Evolutionary conservation across 2,113 vertebrate genomes (phyloP).

Genomic region (Nerophis ophidion): DNA sequence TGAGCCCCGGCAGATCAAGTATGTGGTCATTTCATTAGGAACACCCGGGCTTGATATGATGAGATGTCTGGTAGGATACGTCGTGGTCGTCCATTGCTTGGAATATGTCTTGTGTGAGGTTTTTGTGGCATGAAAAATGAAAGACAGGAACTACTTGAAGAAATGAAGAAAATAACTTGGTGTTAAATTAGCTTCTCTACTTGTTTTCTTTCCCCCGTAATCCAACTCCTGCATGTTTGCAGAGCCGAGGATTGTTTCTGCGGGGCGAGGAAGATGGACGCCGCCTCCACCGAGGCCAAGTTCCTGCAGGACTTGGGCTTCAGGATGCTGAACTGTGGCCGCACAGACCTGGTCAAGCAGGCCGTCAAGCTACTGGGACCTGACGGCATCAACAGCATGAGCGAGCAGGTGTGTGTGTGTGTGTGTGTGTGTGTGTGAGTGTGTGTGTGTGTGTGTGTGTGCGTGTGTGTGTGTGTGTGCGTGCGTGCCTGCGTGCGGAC

Average conservation of each 20-base stretch:
- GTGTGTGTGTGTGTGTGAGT: no score
- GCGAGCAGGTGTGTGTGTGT: conserved; percentile 79
- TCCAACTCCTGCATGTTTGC: not conserved
- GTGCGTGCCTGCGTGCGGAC: no score
- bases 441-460: no score
- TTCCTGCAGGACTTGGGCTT: conserved; percentile 76
- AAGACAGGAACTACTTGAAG: no score
- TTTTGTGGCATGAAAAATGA: no score
- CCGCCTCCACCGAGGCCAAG: conserved; percentile 72
- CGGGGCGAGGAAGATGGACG: conserved; percentile 67
- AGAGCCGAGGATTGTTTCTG: conserved; percentile 75
- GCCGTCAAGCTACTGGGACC: conserved; percentile 73
- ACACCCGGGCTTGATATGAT: not conserved
- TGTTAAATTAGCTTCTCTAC: no score
- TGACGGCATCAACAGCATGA: conserved; percentile 75
- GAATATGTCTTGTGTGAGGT: no score
- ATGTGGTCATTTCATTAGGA: conserved; percentile 26
- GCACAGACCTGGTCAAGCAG: conserved; percentile 74
- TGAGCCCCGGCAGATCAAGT: conserved; percentile 95
- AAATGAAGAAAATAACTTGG: no score
- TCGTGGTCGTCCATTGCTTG: no score
- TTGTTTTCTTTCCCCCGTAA: no score
- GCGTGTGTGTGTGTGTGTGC: no score
- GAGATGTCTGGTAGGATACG: no score
- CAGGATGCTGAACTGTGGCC: conserved; percentile 77